Base-by-base conservation (phyloP, 2,888 invertebrate genomes). In the Pyrrhia umbra region DNA sequence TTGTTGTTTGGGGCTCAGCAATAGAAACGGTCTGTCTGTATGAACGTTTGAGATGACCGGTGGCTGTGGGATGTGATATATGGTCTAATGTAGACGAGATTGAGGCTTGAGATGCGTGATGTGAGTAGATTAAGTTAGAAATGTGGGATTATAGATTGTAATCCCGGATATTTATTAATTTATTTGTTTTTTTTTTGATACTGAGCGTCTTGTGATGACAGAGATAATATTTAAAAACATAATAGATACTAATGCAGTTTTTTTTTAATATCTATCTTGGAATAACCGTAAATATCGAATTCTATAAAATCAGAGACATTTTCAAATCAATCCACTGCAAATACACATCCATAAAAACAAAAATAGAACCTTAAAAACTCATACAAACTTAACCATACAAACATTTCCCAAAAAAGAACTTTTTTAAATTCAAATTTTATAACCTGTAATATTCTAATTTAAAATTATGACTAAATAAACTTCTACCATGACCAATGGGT, bases 401-500 rank as follows among this genome's bases (percentile, higher is more conserved):
- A 13, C n/a, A 42, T 42, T 20, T 42, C 0, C 10, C 9, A 20
- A 18, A 21, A 43, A 9, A 5, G 2, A 18, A 9, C 10, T 27
- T 27, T 1, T 3, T 3, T 9, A 9, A 10, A 9, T 13, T 9
- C 4, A 25, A 45, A 16, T 23, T 15, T 43, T 13, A 23, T 43
- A n/a, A 6, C 43, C 25, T 2, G 6, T 8, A 25, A 25, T 39
- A 10, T 18, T 23, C 13, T 39, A 8, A 37, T 43, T 4, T 13
- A 34, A n/a, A 25, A 21, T 30, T 40, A 30, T 59, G 25, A 59
- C 37, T 13, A 45, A 51, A 51, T 52, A 21, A 73, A 68, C 73
- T 85, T 85, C 34, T 54, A 68, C 61, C 78, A 62, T 89, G 85
- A 85, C 81, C 62, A 56, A 47, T 51, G 23, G 40, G 13, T 21